phyloP scores from a whole-genome alignment of 2,888 invertebrate genomes.

The Xestoiulus laeticollis region DNA sequence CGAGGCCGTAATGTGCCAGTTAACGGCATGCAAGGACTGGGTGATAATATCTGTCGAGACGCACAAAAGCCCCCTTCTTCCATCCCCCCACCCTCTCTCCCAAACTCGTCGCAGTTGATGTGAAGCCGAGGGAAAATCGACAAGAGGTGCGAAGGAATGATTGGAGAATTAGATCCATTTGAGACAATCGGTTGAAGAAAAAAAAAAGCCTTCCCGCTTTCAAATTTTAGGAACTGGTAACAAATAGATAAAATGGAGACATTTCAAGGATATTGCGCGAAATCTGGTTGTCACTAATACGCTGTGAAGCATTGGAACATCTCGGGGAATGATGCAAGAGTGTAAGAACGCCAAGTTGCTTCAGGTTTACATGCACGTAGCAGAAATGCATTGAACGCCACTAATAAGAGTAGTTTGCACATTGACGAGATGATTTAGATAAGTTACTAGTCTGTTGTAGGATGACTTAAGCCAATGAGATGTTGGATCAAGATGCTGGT shows the following conservation, averaged over 20 bases:
- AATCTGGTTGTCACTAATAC: neutral
- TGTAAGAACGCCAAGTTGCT: too few relatives aligned
- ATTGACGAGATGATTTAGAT: too few relatives aligned
- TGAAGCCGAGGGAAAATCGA: conserved; percentile 31
- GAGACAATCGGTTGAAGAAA: neutral
- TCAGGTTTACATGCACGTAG: too few relatives aligned
- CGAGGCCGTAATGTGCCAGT: conserved; percentile 39
- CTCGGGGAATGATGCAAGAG: too few relatives aligned
- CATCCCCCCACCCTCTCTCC: neutral
- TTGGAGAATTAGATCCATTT: conserved; percentile 21
- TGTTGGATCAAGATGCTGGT: too few relatives aligned
- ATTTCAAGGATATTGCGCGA: neutral
- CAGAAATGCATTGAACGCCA: neutral
- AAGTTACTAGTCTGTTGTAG: too few relatives aligned
- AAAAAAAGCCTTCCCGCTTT: neutral
- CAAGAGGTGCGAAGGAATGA: conserved; percentile 17
- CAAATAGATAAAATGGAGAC: neutral
- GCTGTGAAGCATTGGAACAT: neutral
- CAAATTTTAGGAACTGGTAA: neutral
- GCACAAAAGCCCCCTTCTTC: neutral
- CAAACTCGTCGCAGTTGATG: conserved; percentile 9
- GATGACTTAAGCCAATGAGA: too few relatives aligned
- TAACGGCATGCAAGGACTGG: conserved; percentile 41
- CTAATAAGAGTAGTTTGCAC: neutral
- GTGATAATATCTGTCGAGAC: conserved; percentile 41